Percentiles rank a stretch among this genome's conserved stretches.
Evolutionary conservation across 2,797 vertebrate genomes (phyloP).

Genomic region (Gephyroberyx darwinii): DNA sequence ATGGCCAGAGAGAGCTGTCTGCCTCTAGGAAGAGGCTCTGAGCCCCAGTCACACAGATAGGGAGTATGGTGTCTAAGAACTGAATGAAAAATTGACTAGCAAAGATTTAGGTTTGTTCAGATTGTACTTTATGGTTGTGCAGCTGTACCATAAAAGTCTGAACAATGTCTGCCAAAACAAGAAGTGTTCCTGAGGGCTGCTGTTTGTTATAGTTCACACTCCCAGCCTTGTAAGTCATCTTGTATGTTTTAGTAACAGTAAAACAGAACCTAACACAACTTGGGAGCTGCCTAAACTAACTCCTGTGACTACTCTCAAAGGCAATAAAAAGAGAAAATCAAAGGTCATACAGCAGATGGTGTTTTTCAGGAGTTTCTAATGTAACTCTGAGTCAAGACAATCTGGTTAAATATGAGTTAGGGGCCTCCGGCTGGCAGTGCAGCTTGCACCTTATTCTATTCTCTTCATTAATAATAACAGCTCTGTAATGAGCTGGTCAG

Average conservation of each 20-base stretch:
- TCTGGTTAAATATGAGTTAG: conserved; percentile 50
- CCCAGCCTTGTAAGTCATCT: conserved; percentile 56
- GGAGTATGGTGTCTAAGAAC: conserved; percentile 44
- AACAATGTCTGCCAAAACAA: conserved; percentile 40
- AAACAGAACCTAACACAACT: conserved; percentile 21
- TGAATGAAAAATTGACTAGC: conserved; percentile 68
- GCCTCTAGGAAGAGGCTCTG: conserved; percentile 54
- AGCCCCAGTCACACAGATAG: conserved; percentile 50
- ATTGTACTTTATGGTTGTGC: conserved; percentile 41
- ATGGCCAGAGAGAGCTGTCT: conserved; percentile 68
- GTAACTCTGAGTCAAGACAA: conserved; percentile 46
- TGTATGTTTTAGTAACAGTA: conserved; percentile 43
- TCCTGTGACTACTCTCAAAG: conserved; percentile 43
- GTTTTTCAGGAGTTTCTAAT: conserved; percentile 51
- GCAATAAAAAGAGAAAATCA: conserved; percentile 56
- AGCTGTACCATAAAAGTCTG: conserved; percentile 44
- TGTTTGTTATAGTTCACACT: conserved; percentile 35
- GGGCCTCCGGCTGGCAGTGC: conserved; percentile 24
- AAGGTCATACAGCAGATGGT: conserved; percentile 54
- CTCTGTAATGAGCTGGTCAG: conserved; percentile 45
- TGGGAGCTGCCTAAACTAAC: conserved; percentile 18
- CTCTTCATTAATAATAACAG: conserved; percentile 55
- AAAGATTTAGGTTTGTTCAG: conserved; percentile 55
- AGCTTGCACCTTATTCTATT: conserved; percentile 42
- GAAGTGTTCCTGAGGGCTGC: conserved; percentile 29